Conservation (phyloP, 2,113 vertebrate genomes). For the Bos taurus region ARS-UCD2.0 NC_037335.1:110406001-110406500, state of each 20-base stretch:
- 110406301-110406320: not conserved
- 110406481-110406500: not conserved
- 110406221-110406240: not conserved
- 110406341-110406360: not conserved
- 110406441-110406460: not conserved
- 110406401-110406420: not conserved
- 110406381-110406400: not conserved
- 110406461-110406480: conserved; percentile 1
- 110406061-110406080: conserved; percentile 5
- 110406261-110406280: not conserved
- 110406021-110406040: conserved; percentile 79
- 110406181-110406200: conserved; percentile 84
- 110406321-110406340: not conserved
- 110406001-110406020: conserved; percentile 77
- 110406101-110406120: not conserved
- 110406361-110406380: not conserved
- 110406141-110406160: conserved; percentile 77
- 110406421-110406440: not conserved
- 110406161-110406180: conserved; percentile 85
- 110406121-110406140: conserved; percentile 65
- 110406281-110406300: not conserved
- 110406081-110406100: not conserved
- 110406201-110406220: not conserved
- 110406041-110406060: conserved; percentile 86
- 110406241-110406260: not conserved